Evolutionary conservation across 2,797 vertebrate genomes (phyloP), one percentile per base, ranked within the genome.

Genomic region (Pangasius djambal): DNA sequence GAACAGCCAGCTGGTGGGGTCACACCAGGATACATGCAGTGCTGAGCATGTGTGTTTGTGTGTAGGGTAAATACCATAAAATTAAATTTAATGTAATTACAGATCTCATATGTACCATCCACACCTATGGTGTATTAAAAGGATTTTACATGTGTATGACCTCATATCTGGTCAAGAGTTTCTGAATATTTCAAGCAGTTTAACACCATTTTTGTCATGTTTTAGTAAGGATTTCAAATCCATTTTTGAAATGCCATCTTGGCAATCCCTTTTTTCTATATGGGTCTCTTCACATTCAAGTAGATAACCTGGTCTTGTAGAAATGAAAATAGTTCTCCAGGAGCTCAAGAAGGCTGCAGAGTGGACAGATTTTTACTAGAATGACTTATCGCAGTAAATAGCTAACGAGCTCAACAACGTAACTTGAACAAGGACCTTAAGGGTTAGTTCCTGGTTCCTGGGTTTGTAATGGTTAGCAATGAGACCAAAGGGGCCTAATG

Each of bases 21-120:
- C 69, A 72, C 67, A 72, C 48, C 84, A 86, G 84, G 67, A 57
- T 77, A 15, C 82, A 50, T 67, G 37, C 40, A 65, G 82, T 83
- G 44, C 25, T 86, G n/a, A 67, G 48, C 28, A 28, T 69, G 15
- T 85, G 28, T 52, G 9, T 70, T 59, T 52, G 28, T 52, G 13
- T 34, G 15, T 52, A 6, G 55, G 50, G 9, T 50, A 77, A 77
- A 22, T 77, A 50, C 12, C 0, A 6, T 72, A 37, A 77, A 28
- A 77, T 12, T 28, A 77, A 25, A 77, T 78, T 52, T 78, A 74
- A 44, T 78, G 48, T 78, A 28, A 52, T 15, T 78, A 78, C 48
- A 78, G 25, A 83, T 20, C 37, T 83, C 2, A 44, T 48, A 83
- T 44, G 0, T 20, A 5, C 40, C 82, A 83, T n/a, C 40, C 59